A percentile compares a stretch with the other conserved stretches of the same genome.
Conservation (phyloP, 2,888 invertebrate genomes). For the Mythimna albipuncta region DNA sequence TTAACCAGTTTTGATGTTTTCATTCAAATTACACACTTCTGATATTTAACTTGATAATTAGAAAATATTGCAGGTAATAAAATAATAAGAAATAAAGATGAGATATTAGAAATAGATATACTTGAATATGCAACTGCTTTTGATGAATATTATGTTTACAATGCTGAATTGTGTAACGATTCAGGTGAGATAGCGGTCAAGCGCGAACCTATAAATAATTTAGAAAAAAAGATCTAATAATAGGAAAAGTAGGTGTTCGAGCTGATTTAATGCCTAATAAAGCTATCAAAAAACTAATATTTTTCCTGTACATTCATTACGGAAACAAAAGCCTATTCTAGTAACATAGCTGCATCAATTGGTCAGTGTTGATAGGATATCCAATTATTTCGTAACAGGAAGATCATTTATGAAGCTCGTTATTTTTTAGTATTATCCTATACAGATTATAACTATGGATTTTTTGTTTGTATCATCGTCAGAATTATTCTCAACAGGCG, state of each 20-base stretch:
- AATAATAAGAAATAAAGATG: conserved; percentile 1
- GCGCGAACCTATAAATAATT: too few relatives aligned
- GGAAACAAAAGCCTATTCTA: conserved; percentile 26
- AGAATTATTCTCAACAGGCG: neutral
- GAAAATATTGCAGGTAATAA: conserved; percentile 13
- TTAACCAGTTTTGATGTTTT: conserved; percentile 45
- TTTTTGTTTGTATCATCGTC: neutral
- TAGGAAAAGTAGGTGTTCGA: neutral
- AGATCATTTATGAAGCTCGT: neutral
- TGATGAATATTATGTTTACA: neutral
- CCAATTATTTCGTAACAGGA: conserved; percentile 32
- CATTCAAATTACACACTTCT: conserved; percentile 31
- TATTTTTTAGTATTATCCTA: neutral
- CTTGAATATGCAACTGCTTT: neutral
- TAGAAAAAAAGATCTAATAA: too few relatives aligned
- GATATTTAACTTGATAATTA: conserved; percentile 15
- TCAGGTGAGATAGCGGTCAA: too few relatives aligned
- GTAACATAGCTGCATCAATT: conserved; percentile 3
- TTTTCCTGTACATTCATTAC: conserved; percentile 20
- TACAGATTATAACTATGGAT: neutral
- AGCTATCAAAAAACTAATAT: neutral
- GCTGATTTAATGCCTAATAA: neutral
- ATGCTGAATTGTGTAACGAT: neutral
- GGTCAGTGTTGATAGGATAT: conserved; percentile 3
- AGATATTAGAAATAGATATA: neutral